Base-by-base conservation (phyloP, 2,888 invertebrate genomes). In the Eilema depressum region DNA sequence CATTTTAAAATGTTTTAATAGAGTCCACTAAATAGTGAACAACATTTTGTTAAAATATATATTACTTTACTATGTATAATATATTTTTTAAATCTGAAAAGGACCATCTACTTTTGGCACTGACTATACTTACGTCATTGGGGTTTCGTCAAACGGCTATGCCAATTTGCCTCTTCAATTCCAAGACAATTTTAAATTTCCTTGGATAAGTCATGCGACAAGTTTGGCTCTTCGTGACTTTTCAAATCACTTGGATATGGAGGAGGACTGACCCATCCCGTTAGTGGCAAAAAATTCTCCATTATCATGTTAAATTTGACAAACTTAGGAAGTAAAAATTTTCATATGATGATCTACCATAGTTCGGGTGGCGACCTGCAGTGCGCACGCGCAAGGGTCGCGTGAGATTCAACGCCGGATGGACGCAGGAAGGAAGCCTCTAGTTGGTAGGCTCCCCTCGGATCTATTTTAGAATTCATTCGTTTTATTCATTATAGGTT, bases 341-440 rank as follows among this genome's bases (percentile, higher is more conserved):
- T 14, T 53, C 53, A n/a, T 41, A 80, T 88, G 87, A 87, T 87
- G 86, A 87, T 82, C 85, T 84, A 84, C 83, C 83, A 86, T 80
- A 73, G 80, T 75, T 79, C 73, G 79, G 76, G 82, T 81, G 73
- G 73, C 76, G 83, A 71, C 68, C 70, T 76, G 78, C 56, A 66
- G 73, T 64, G 71, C 71, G 75, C 80, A 78, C 77, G 82, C 85
- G 85, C 83, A 84, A 81, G 83, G 85, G 91, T 91, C 93, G 94
- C 94, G 95, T 95, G 95, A 92, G 95, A 95, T 87, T 88, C 89
- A 81, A 75, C 90, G 90, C 94, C 95, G 95, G 94, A 95, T 93
- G 95, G 87, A 81, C 92, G 90, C 92, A 94, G 95, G 95, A 95
- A 95, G 95, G 95, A 95, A 95, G 94, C 93, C 91, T 90, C 95